Percentiles rank a stretch among this genome's conserved stretches.
Conservation (phyloP, 2,797 vertebrate genomes). For the Rhynchonycteris naso region DNA sequence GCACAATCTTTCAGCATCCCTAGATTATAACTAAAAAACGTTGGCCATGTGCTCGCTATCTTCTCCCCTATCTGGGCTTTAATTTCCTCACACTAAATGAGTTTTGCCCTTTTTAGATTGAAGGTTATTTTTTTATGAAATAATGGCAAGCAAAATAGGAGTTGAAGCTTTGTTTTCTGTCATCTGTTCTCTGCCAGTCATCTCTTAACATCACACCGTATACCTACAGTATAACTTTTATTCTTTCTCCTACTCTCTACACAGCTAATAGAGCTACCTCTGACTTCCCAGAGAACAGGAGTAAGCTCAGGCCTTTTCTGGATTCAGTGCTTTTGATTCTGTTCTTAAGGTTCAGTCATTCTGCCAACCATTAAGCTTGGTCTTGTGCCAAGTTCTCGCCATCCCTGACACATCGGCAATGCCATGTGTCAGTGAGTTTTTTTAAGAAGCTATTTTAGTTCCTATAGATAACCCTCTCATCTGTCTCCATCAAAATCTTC, state of each 20-base stretch:
- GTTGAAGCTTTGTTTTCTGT: neutral
- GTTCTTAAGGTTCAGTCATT: neutral
- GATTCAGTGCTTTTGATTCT: neutral
- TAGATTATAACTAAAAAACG: neutral
- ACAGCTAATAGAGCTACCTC: neutral
- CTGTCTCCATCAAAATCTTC: neutral
- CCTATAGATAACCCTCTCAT: no score
- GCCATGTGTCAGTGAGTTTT: neutral
- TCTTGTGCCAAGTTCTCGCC: neutral
- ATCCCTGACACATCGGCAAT: accelerated
- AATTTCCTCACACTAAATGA: neutral
- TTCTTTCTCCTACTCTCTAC: neutral
- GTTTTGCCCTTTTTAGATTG: neutral
- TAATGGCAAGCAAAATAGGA: neutral
- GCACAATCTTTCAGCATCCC: neutral
- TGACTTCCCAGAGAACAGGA: neutral
- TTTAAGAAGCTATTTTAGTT: neutral
- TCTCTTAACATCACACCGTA: neutral
- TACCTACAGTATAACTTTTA: neutral
- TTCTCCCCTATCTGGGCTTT: neutral
- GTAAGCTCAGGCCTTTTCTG: neutral
- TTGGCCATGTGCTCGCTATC: accelerated
- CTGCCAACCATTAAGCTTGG: accelerated
- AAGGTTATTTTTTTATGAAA: neutral
- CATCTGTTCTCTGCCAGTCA: neutral